Percentiles rank a stretch among this genome's conserved stretches.
phyloP scores from a whole-genome alignment of 2,888 invertebrate genomes.

The Stenodema calcarata region DNA sequence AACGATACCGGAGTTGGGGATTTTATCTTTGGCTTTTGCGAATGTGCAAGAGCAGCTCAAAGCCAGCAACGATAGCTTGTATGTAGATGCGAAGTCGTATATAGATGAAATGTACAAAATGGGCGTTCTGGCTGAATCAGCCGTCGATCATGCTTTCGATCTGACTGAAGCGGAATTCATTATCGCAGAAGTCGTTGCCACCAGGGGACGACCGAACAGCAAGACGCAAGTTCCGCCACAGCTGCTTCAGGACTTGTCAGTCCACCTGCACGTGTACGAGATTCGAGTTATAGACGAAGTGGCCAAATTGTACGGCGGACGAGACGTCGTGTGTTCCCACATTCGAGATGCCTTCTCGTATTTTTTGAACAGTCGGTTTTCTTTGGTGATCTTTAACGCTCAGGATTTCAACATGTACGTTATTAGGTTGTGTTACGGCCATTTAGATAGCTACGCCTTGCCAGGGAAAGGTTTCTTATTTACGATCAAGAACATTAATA shows the following conservation, averaged over 20 bases:
- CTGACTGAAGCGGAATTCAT: background rate
- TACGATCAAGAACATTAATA: background rate
- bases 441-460: background rate
- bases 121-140: background rate
- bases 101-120: background rate
- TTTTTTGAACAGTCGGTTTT: background rate
- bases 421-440: background rate
- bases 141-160: background rate
- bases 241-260: background rate
- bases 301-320: background rate
- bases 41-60: background rate
- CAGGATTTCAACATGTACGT: background rate
- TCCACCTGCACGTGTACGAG: background rate
- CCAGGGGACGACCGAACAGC: background rate
- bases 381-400: background rate
- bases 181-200: background rate
- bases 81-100: background rate
- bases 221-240: background rate
- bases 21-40: background rate
- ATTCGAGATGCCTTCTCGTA: background rate
- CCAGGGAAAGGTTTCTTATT: background rate
- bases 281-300: background rate
- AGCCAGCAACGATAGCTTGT: background rate
- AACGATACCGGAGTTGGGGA: background rate
- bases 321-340: background rate